Percentiles rank a stretch among this genome's conserved stretches.
These are phyloP conservation scores for Ramphastos sulfuratus DNA, from an alignment of 2,113 vertebrate genomes.

Conservation along the genomic window DNA sequence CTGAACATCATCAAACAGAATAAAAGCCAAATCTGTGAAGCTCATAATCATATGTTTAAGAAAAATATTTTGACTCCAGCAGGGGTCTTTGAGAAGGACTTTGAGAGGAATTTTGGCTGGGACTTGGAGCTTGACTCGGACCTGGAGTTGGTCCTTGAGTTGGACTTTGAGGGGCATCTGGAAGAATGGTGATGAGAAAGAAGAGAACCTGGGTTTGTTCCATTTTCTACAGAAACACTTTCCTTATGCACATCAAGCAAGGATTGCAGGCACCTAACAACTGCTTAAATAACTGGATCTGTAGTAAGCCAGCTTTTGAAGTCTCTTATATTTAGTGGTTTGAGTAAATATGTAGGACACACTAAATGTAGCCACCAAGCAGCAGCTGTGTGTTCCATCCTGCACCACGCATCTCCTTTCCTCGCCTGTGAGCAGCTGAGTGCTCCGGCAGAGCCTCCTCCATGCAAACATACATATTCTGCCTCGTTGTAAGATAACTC, in stretches of 20 bases:
- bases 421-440: background rate
- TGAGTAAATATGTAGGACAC: background rate
- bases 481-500: background rate
- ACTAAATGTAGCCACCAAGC: background rate
- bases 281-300: background rate
- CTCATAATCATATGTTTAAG: background rate
- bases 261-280: background rate
- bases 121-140: too few relatives aligned
- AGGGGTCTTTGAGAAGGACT: too few relatives aligned
- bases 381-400: background rate
- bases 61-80: background rate
- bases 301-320: background rate
- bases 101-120: too few relatives aligned
- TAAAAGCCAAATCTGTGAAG: background rate
- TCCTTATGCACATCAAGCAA: background rate
- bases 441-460: background rate
- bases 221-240: background rate
- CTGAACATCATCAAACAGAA: background rate
- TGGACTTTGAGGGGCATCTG: too few relatives aligned
- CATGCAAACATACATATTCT: background rate
- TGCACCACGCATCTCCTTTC: background rate
- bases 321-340: background rate
- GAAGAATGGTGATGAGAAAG: too few relatives aligned
- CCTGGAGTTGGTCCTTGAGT: too few relatives aligned
- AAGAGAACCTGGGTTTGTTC: background rate